phyloP scores from a whole-genome alignment of 1,140 invertebrate genomes.

The Drosophila dunni region DNA sequence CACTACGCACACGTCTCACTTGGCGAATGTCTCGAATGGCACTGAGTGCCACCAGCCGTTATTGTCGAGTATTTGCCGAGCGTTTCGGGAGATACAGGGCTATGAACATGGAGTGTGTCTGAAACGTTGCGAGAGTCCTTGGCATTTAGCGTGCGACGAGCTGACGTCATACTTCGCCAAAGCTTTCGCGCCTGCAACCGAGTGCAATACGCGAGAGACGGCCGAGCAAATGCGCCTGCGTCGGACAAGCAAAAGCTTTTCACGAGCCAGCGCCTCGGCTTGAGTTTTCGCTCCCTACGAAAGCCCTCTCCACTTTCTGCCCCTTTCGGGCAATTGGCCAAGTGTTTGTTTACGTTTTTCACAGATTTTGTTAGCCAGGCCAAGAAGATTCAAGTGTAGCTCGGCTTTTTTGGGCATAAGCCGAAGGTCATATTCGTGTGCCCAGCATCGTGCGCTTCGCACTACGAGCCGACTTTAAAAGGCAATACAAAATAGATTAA shows the following conservation, averaged over 20 bases:
- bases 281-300: not conserved
- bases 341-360: slow-evolving; percentile 80
- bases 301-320: not conserved
- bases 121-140: slow-evolving; percentile 56
- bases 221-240: slow-evolving; percentile 45
- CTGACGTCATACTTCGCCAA: slow-evolving; percentile 61
- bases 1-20: slow-evolving; percentile 60
- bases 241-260: slow-evolving; percentile 45
- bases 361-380: slow-evolving; percentile 25
- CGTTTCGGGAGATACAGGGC: too few relatives aligned
- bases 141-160: slow-evolving; percentile 58
- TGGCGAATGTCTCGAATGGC: slow-evolving; percentile 64
- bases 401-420: not conserved
- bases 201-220: slow-evolving; percentile 27
- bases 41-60: slow-evolving; percentile 51
- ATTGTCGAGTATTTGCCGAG: not conserved
- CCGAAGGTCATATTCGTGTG: slow-evolving; percentile 38
- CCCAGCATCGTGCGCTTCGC: not conserved
- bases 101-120: not conserved
- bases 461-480: slow-evolving; percentile 22
- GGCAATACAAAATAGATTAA: slow-evolving; percentile 47
- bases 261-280: slow-evolving; percentile 3
- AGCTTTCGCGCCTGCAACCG: slow-evolving; percentile 24
- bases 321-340: slow-evolving; percentile 28
- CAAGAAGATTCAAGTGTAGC: not conserved